A percentile compares a stretch with the other conserved stretches of the same genome.
Evolutionary conservation across 2,113 vertebrate species (phyloP).

Genomic region (Sakesphorus luctuosus): DNA sequence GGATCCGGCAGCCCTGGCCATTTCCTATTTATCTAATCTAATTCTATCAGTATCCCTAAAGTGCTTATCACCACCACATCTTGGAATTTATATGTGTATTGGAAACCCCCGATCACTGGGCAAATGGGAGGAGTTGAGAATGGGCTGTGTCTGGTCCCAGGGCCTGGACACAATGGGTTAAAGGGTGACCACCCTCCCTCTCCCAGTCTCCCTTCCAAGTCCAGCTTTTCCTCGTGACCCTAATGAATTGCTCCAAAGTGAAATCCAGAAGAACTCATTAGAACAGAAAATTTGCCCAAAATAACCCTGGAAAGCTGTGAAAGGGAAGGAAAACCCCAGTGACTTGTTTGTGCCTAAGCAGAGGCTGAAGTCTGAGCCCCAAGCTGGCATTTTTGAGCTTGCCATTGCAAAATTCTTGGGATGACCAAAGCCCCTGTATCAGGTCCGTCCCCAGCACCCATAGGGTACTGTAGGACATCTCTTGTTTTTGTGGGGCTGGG

Average conservation of each 20-base stretch:
- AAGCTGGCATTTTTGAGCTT: not conserved
- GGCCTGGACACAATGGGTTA: rapidly evolving
- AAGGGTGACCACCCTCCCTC: not conserved
- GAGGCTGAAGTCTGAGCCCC: not conserved
- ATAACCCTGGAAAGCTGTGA: rapidly evolving
- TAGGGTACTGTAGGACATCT: not conserved
- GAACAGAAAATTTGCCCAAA: not conserved
- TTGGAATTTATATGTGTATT: not conserved
- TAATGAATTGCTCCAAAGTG: not conserved
- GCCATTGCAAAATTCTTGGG: not conserved
- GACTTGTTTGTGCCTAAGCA: not conserved
- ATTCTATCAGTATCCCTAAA: conserved; percentile 13
- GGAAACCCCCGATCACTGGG: rapidly evolving
- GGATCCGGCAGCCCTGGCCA: not conserved
- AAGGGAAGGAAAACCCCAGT: not conserved
- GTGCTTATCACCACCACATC: not conserved
- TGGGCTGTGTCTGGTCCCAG: not conserved
- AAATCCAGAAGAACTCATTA: not conserved
- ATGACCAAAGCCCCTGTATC: rapidly evolving
- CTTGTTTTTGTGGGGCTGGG: not conserved
- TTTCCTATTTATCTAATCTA: conserved; percentile 29
- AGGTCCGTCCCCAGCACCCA: rapidly evolving
- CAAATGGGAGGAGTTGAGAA: not conserved
- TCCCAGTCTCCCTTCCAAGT: not conserved
- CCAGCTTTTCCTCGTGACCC: rapidly evolving